Evolutionary conservation across 2,113 vertebrate species (phyloP), one percentile per base, ranked within the genome.

Genomic region (Telmatochromis sp.): DNA sequence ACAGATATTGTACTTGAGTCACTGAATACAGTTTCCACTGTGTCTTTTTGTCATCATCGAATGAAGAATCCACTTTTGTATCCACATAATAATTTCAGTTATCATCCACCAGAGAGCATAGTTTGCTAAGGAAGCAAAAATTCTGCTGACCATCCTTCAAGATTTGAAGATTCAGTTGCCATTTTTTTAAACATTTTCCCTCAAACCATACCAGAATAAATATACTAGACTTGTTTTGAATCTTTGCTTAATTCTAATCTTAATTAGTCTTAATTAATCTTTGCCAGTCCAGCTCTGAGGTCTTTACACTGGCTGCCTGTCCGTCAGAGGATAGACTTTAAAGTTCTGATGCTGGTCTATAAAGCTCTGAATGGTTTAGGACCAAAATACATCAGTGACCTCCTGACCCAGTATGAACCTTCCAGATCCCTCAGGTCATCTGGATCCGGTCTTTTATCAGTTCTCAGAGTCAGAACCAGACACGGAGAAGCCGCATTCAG

Each of bases 71-170:
- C 14, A 75, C 23, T 71, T 6, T 10, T 15, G 15, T 31, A 21
- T 19, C 35, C 28, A 50, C 28, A 58, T 9, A 60, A n/a, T 68
- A 17, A 15, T 88, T 60, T 54, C 50, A 54, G 31, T 45, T 51
- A 12, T 4, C 90, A 8, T 80, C 84, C 91, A 92, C 83, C 51
- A 92, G 89, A 84, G 83, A 75, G 89, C 85, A 75, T 13, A 82
- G 17, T 92, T 89, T 33, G 42, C 82, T 45, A 40, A 71, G 42
- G 84, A 83, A 87, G 42, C 10, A 37, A 82, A 35, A 9, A 15
- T 21, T 47, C 0, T 26, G 2, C 45, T 40, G 40, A 40, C 5
- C 50, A 23, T 83, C 10, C 45, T 54, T 42, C 6, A 53, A 60
- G 15, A 50, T 21, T 81, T 51, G n/a, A 81, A 26, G 42, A 45